Evolutionary conservation across 2,113 vertebrate species (phyloP).

Genomic region (Mormoops blainvillei): DNA sequence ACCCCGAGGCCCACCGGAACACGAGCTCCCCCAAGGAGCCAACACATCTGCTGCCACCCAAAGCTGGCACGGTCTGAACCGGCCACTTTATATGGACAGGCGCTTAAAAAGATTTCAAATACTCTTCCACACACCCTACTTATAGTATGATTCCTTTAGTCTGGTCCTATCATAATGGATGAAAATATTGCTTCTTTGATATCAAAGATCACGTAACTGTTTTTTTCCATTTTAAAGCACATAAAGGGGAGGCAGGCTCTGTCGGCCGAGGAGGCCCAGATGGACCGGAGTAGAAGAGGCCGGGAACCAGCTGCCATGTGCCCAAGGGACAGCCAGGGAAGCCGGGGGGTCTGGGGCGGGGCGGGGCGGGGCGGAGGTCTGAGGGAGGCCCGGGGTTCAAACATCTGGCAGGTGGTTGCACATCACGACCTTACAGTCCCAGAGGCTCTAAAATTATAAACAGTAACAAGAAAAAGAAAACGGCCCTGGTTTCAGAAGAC

Average conservation of each 20-base stretch:
- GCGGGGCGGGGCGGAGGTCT: accelerated
- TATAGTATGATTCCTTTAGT: neutral
- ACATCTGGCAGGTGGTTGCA: neutral
- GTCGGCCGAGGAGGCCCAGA: neutral
- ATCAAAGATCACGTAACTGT: neutral
- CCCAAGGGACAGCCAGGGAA: neutral
- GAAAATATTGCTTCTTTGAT: neutral
- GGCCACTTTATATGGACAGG: neutral
- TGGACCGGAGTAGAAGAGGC: neutral
- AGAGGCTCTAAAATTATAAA: neutral
- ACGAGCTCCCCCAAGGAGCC: neutral
- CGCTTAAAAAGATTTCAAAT: neutral
- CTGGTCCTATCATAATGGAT: neutral
- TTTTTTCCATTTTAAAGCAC: neutral
- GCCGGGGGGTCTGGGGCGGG: neutral
- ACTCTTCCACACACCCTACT: neutral
- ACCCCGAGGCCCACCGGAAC: neutral
- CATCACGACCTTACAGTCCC: neutral
- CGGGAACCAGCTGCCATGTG: neutral
- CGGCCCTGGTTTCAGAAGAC: neutral
- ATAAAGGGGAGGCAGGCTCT: neutral
- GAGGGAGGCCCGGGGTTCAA: neutral
- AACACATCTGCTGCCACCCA: neutral
- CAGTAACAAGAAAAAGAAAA: neutral
- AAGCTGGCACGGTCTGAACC: neutral